Evolutionary conservation across 2,113 vertebrate genomes (phyloP), one percentile per base, ranked within the genome.

Genomic region (Melierax canorus): DNA sequence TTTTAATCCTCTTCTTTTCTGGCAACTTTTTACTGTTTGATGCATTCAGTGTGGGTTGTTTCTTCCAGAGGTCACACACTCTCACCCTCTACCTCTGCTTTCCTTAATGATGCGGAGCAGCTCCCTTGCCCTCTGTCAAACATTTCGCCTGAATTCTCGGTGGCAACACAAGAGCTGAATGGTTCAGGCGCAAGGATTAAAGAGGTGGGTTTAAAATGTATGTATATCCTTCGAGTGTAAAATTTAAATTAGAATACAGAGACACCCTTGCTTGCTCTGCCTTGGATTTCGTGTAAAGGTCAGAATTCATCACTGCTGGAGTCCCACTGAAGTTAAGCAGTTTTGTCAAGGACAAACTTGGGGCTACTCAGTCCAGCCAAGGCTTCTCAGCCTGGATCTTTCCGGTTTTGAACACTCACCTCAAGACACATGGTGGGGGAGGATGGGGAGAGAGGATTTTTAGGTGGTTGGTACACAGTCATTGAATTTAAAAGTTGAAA

Each of bases 211-310:
- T 95, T 90, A 53, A 94, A 92, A 94, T 76, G 56, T 68, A 60
- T 56, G 56, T 77, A 32, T 79, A 72, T 78, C 88, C 71, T 87
- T 85, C 13, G 6, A 94, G 73, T 76, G 58, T 71, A 94, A 95
- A 87, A 95, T 95, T 95, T 79, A 95, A 91, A 92, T 95, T 15
- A 90, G 38, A 91, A 86, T 53, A 66, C 45, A 69, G 73, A 89
- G 77, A 73, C 74, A 69, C 17, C 30, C 85, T 95, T 81, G 36
- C 68, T 82, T 58, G 53, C 41, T 92, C 23, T 92, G 74, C 58
- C 1, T 4, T 71, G 73, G 43, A 73, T 90, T 92, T 76, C 7
- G 0, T 79, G 66, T 62, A 53, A 71, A 82, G 73, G 69, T 81
- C 91, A 82, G 77, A 92, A 92, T 82, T 91, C 80, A 76, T 62